Evolutionary conservation across 2,888 invertebrate genomes (phyloP).

Genomic region (Drosophila recens): DNA sequence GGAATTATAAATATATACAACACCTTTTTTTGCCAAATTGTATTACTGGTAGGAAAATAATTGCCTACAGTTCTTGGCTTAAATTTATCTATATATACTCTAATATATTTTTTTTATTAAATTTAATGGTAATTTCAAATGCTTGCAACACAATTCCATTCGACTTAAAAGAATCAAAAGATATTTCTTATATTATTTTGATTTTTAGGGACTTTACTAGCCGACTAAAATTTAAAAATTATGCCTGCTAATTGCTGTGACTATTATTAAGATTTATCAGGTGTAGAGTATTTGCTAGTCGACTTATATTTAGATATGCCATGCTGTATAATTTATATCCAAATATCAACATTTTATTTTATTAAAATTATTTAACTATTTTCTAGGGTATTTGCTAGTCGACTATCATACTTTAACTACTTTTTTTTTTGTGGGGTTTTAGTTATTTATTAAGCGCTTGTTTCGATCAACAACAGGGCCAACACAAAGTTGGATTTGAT

Average conservation of each 20-base stretch:
- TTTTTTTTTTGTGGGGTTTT: conserved; percentile 8
- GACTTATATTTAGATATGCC: background rate
- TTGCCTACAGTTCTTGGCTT: background rate
- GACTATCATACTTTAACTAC: fast-evolving
- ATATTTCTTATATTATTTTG: background rate
- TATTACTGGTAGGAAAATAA: background rate
- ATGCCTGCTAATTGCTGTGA: too few species aligned
- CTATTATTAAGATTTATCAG: background rate
- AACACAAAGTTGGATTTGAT: conserved; percentile 58
- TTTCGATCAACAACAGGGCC: conserved; percentile 46
- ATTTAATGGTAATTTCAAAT: too few species aligned
- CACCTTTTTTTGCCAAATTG: background rate
- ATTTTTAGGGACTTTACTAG: background rate
- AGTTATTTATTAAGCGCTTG: conserved; percentile 70
- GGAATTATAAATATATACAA: background rate
- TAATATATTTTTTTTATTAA: too few species aligned
- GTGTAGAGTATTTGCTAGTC: background rate
- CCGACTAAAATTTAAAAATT: background rate
- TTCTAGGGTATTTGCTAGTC: conserved; percentile 31
- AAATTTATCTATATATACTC: background rate
- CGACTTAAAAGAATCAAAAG: background rate
- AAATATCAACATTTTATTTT: background rate
- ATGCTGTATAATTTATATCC: background rate
- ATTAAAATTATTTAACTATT: background rate
- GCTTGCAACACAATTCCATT: background rate